Evolutionary conservation across 1,140 invertebrate species (phyloP), one percentile per base, ranked within the genome.

Genomic region (Cydia fagiglandana): DNA sequence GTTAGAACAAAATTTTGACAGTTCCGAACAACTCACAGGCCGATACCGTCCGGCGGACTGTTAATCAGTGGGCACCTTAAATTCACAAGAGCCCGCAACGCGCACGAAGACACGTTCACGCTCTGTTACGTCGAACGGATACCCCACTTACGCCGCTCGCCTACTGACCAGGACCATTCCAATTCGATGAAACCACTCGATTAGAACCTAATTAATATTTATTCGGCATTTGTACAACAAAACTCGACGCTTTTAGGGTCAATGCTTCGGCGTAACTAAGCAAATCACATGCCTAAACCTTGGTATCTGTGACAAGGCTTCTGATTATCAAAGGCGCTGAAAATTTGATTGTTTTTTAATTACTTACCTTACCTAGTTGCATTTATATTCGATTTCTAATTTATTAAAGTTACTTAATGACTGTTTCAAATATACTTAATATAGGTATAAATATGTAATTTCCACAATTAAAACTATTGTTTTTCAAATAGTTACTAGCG

Each of bases 51-150:
- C n/a, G n/a, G n/a, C n/a, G n/a, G n/a, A n/a, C n/a, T n/a, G n/a
- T n/a, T n/a, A n/a, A n/a, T n/a, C n/a, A n/a, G n/a, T n/a, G n/a
- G n/a, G n/a, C n/a, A n/a, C n/a, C n/a, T n/a, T n/a, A n/a, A n/a
- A n/a, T n/a, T n/a, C n/a, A 56, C 53, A 56, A 56, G n/a, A 20
- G 7, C n/a, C 53, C 15, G 53, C 53, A 17, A 56, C n/a, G 53
- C 53, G 53, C 53, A 56, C 50, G 15, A 53, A 61, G 56, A 61
- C 56, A 24, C 50, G 50, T 53, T 61, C 56, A 61, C 56, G 56
- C 56, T 61, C 56, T 61, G 56, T 24, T 61, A 61, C 56, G 10
- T 12, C 20, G 20, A 61, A 10, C 56, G 56, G 56, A 10, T 61
- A 61, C 56, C 56, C 56, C 6, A 61, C 56, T 61, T 61, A 61